Evolutionary conservation across 2,113 vertebrate species (phyloP).

Genomic region (Microcebus griseorufus): DNA sequence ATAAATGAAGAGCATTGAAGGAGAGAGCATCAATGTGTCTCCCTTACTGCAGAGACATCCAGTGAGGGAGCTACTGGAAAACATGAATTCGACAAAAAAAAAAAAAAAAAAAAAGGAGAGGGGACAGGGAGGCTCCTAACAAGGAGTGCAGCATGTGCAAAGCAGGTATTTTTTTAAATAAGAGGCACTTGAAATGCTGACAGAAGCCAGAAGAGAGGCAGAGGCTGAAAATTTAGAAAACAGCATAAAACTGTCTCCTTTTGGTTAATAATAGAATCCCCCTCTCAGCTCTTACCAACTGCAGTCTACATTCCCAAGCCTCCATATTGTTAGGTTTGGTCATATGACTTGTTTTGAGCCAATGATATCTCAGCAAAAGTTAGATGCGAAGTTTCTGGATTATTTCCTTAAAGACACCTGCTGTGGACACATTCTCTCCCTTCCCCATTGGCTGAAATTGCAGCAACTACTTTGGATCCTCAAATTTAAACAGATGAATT

Average conservation of each 20-base stretch:
- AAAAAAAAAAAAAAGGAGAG: no score
- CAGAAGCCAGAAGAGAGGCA: neutral
- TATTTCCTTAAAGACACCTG: neutral
- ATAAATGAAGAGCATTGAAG: neutral
- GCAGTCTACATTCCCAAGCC: neutral
- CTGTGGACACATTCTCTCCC: neutral
- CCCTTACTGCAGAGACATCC: neutral
- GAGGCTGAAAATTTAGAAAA: neutral
- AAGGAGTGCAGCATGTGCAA: neutral
- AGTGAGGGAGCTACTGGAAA: neutral
- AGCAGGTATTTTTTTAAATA: neutral
- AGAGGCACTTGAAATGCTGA: neutral
- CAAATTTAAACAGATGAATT: neutral
- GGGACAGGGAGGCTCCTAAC: neutral
- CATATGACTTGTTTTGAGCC: neutral
- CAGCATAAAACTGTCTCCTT: neutral
- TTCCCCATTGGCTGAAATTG: neutral
- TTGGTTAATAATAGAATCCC: neutral
- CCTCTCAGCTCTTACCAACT: neutral
- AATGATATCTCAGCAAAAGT: neutral
- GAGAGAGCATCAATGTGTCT: neutral
- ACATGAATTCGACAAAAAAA: neutral
- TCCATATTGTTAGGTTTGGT: neutral
- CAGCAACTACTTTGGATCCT: neutral
- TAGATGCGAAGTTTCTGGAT: neutral